Base-by-base conservation (phyloP, 1,140 invertebrate genomes). In the Mya arenaria region DNA sequence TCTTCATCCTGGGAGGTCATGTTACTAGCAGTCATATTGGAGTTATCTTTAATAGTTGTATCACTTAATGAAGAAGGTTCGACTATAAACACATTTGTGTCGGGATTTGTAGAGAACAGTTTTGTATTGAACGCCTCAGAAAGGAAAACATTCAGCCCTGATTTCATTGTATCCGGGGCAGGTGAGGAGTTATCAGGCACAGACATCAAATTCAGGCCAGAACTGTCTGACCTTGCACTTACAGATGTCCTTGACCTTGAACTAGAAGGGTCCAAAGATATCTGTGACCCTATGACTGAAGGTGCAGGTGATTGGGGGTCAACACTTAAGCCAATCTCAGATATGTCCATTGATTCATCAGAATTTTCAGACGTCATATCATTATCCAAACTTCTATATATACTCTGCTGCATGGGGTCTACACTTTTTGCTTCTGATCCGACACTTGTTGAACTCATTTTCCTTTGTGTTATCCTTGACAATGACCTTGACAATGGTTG, bases 381-480 rank as follows among this genome's bases (percentile, higher is more conserved):
- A 34, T 85, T 65, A 15, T 91, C 91, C 32, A 92, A 65, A 71
- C 86, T 90, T 4, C 91, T 90, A 87, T 91, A 91, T 1, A 92
- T 85, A 83, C 91, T 92, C 52, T 88, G 78, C n/a, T 85, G 84
- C 92, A 92, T 92, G 8, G 88, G 88, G 75, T 92, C 89, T 39
- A 75, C 58, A 48, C 52, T 41, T n/a, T 48, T 48, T 13, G 19
- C 10, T 19, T 52, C 10, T 3, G 48, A 52, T 52, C 48, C 48
- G 25, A 52, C 2, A 2, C 25, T 23, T 4, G 19, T 23, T n/a
- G 48, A 52, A 52, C 17, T n/a, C 48, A 52, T 52, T 52, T 52
- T 52, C 17, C 25, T 52, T 23, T 52, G n/a, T n/a, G n/a, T n/a
- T n/a, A n/a, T n/a, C n/a, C n/a, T n/a, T n/a, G n/a, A 65, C 15